phyloP scores from a whole-genome alignment of 2,888 invertebrate species.

The Laspeyria flexula region DNA sequence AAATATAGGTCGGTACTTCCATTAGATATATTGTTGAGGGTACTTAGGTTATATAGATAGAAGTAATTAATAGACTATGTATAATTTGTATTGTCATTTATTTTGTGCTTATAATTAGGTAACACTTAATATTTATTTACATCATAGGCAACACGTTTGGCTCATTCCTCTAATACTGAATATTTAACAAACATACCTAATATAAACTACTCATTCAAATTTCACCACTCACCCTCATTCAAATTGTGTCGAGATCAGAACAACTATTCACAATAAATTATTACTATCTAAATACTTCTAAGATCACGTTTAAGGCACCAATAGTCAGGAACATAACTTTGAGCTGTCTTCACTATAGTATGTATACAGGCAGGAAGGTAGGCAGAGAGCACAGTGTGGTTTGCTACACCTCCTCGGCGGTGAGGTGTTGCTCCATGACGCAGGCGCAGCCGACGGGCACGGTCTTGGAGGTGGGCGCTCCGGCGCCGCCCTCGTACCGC shows the following conservation, averaged over 20 bases:
- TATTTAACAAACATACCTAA: neutral
- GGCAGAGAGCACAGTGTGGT: too few relatives aligned
- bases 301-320: neutral
- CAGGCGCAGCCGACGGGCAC: slow-evolving; percentile 46
- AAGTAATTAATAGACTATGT: too few relatives aligned
- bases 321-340: neutral
- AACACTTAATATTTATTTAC: neutral
- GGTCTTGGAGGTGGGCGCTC: neutral
- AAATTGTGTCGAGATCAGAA: neutral
- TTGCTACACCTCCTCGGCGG: slow-evolving; percentile 16
- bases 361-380: too few relatives aligned
- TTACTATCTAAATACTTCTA: neutral
- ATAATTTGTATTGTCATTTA: neutral
- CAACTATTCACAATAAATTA: neutral
- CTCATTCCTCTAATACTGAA: neutral
- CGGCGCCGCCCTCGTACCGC: neutral
- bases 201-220: neutral
- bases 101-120: neutral
- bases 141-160: neutral
- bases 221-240: neutral
- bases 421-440: slow-evolving; percentile 4
- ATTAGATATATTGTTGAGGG: too few relatives aligned
- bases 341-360: neutral
- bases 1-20: too few relatives aligned
- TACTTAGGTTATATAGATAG: too few relatives aligned